Evolutionary conservation across 2,888 invertebrate genomes (phyloP).

Genomic region (Augiades crinisus): DNA sequence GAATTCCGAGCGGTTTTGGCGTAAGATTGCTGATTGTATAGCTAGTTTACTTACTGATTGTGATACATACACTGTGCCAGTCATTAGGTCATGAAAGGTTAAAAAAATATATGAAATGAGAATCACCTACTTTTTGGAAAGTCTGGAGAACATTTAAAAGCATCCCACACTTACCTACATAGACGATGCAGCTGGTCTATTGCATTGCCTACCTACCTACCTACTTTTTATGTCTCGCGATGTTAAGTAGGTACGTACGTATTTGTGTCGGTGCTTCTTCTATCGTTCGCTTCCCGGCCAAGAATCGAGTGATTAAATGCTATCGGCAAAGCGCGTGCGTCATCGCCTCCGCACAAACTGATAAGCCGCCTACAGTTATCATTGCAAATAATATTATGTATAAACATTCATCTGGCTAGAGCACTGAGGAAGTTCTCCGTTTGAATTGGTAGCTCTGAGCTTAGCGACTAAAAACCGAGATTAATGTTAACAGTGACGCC

Average conservation of each 20-base stretch:
- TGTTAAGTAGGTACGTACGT: neutral
- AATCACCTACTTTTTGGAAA: too few relatives aligned
- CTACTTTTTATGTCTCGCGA: neutral
- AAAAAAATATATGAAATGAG: too few relatives aligned
- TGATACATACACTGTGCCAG: too few relatives aligned
- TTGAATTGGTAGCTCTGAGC: slow-evolving; percentile 49
- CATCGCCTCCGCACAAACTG: slow-evolving; percentile 72
- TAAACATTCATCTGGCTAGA: slow-evolving; percentile 61
- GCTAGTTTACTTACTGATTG: too few relatives aligned
- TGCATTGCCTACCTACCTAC: too few relatives aligned
- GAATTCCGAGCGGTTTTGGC: too few relatives aligned
- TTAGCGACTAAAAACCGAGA: slow-evolving; percentile 47
- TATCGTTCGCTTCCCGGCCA: slow-evolving; percentile 53
- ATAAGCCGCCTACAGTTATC: slow-evolving; percentile 77
- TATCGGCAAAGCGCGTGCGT: slow-evolving; percentile 71
- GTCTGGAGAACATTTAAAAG: too few relatives aligned
- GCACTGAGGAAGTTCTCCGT: slow-evolving; percentile 58
- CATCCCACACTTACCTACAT: too few relatives aligned
- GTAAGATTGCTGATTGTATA: too few relatives aligned
- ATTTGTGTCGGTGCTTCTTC: slow-evolving; percentile 29
- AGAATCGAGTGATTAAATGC: slow-evolving; percentile 53
- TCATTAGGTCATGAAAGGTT: too few relatives aligned
- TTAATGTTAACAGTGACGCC: slow-evolving; percentile 49
- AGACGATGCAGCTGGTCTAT: too few relatives aligned
- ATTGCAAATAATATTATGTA: slow-evolving; percentile 78